A percentile compares a stretch with the other conserved stretches of the same genome.
phyloP scores from a whole-genome alignment of 2,113 vertebrate genomes.

The Sorex fumeus region DNA sequence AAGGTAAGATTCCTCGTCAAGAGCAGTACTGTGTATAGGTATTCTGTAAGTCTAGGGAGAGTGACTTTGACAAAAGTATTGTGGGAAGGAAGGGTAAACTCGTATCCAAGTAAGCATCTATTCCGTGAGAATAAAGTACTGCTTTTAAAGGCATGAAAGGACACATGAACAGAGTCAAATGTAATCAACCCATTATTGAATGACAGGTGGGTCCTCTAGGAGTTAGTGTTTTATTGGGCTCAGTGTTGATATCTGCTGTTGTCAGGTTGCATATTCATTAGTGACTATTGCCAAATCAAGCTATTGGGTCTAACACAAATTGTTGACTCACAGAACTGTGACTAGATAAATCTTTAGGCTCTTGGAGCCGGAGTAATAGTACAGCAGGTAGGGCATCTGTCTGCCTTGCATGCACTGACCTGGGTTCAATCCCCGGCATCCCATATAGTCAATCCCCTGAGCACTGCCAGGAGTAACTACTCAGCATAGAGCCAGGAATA shows the following conservation, averaged over 20 bases:
- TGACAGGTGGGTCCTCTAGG: neutral
- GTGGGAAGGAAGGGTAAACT: neutral
- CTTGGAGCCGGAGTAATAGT: too few species aligned
- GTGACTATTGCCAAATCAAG: neutral
- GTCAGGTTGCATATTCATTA: slow-evolving; percentile 31
- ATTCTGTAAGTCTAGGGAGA: neutral
- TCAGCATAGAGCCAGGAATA: too few species aligned
- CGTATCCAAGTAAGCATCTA: neutral
- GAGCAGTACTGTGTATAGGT: neutral
- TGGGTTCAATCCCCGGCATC: too few species aligned
- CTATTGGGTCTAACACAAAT: neutral
- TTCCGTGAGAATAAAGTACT: slow-evolving; percentile 11
- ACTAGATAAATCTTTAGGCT: neutral
- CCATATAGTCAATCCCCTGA: too few species aligned
- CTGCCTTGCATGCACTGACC: too few species aligned
- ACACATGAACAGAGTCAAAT: neutral
- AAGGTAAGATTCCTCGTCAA: neutral
- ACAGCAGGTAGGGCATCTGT: too few species aligned
- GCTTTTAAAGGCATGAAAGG: neutral
- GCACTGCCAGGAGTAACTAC: too few species aligned
- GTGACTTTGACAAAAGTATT: neutral
- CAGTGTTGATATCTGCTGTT: neutral
- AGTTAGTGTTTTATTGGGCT: neutral
- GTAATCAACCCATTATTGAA: slow-evolving; percentile 17
- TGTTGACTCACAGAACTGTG: slow-evolving; percentile 9